Base-by-base conservation (phyloP, 2,888 invertebrate species). In the Synergus laeviventris region DNA sequence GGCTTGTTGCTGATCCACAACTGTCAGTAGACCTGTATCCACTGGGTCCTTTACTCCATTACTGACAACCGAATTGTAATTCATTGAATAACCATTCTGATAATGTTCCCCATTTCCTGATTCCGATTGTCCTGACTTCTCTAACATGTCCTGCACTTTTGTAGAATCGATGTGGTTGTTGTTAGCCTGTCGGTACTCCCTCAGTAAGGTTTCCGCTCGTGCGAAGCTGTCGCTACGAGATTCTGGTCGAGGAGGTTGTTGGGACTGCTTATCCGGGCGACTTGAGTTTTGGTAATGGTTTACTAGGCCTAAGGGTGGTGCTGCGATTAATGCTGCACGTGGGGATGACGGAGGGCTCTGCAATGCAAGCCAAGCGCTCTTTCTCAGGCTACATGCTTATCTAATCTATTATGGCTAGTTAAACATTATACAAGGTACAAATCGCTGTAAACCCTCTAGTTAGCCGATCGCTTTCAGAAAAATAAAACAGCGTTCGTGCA, bases 311-410 rank as follows among this genome's bases (percentile, higher is more conserved):
- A 88, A 83, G 78, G 87, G 84, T 81, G 85, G 83, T 73, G 86
- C 85, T 82, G 87, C 84, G 76, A 83, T 84, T 84, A 88, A 84
- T 82, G 84, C 85, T 76, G 87, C 83, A 83, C 86, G 86, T 75
- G 87, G 88, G 83, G 89, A 88, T 83, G 89, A 84, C 79, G 88
- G 87, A 84, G 90, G 88, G 86, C 89, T 91, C 91, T 91, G 90
- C 82, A 88, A 88, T 82, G 87, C 86, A 88, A 90, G 88, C 88
- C 84, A 89, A 89, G 87, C 88, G 83, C 87, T 86, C 82, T 80
- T 77, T 79, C 79, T 79, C 80, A 80, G 81, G 82, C 78, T 54
- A 78, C 81, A 81, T 83, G 82, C 81, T 77, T 73, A 45, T 49
- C 49, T 49, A 70, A 31, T 24, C 70, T 49, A 70, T 70, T 70